Conservation (phyloP, 2,113 vertebrate species). For the Arothron firmamentum region DNA sequence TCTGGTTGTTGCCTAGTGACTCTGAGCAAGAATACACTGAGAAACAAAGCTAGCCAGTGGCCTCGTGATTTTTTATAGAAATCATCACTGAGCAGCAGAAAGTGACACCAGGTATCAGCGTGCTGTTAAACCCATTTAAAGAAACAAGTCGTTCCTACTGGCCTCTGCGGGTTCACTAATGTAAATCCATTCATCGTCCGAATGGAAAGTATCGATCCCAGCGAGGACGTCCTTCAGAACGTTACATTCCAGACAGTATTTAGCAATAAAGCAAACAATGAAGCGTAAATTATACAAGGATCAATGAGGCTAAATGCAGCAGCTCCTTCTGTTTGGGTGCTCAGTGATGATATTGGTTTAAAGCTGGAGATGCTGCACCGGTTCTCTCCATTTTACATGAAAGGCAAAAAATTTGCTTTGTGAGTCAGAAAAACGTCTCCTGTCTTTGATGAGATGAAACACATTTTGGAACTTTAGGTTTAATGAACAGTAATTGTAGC, state of each 20-base stretch:
- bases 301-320: too few relatives aligned
- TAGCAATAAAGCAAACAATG: not conserved
- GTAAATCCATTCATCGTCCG: conserved; percentile 51
- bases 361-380: conserved; percentile 20
- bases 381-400: conserved; percentile 28
- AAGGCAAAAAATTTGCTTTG: conserved; percentile 18
- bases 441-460: conserved; percentile 6
- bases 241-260: conserved; percentile 22
- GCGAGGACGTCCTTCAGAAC: conserved; percentile 31
- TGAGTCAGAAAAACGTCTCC: conserved; percentile 9
- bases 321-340: not conserved
- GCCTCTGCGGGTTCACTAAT: conserved; percentile 50
- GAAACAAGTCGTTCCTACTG: conserved; percentile 31
- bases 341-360: not conserved
- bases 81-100: not conserved
- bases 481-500: conserved; percentile 24
- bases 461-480: conserved; percentile 9
- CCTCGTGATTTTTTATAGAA: too few relatives aligned
- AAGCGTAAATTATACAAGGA: too few relatives aligned
- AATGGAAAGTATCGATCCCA: conserved; percentile 57
- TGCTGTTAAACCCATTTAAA: conserved; percentile 50
- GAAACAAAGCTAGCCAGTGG: too few relatives aligned
- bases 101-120: conserved; percentile 36
- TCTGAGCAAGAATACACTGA: too few relatives aligned
- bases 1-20: too few relatives aligned